phyloP scores from a whole-genome alignment of 1,140 invertebrate genomes.

The Zaprionus inermis region DNA sequence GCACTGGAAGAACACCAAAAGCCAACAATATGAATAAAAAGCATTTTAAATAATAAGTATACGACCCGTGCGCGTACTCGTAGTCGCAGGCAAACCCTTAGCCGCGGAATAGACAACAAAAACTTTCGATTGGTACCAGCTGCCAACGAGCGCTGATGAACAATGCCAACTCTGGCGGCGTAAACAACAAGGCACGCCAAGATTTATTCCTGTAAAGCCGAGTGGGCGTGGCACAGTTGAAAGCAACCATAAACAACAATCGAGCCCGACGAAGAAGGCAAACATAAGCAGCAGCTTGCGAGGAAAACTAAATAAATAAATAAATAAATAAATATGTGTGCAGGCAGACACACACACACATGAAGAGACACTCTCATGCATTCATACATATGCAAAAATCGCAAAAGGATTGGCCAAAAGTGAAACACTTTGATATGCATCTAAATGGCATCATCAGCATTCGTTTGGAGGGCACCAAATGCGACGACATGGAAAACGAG shows the following conservation, averaged over 20 bases:
- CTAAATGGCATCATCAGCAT: slow-evolving; percentile 81
- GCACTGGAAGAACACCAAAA: slow-evolving; percentile 20
- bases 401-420: slow-evolving; percentile 77
- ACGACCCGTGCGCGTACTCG: not conserved
- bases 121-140: slow-evolving; percentile 50
- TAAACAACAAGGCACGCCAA: slow-evolving; percentile 60
- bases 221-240: not conserved
- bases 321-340: slow-evolving; percentile 47
- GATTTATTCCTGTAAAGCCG: slow-evolving; percentile 22
- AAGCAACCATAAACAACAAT: slow-evolving; percentile 73
- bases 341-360: not conserved
- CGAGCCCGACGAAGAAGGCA: slow-evolving; percentile 46
- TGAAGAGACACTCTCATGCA: not conserved
- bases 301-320: slow-evolving; percentile 58
- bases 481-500: slow-evolving; percentile 41
- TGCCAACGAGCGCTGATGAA: slow-evolving; percentile 51
- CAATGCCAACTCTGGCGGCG: slow-evolving; percentile 66
- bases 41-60: slow-evolving; percentile 31
- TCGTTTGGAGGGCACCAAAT: slow-evolving; percentile 42
- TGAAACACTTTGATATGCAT: slow-evolving; percentile 79
- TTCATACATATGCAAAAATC: slow-evolving; percentile 72
- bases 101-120: slow-evolving; percentile 28
- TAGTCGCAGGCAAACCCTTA: not conserved
- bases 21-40: slow-evolving; percentile 31
- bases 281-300: slow-evolving; percentile 34